These are phyloP conservation scores for Julus scanicus DNA, from an alignment of 2,888 invertebrate genomes.

Conservation along the genomic window DNA sequence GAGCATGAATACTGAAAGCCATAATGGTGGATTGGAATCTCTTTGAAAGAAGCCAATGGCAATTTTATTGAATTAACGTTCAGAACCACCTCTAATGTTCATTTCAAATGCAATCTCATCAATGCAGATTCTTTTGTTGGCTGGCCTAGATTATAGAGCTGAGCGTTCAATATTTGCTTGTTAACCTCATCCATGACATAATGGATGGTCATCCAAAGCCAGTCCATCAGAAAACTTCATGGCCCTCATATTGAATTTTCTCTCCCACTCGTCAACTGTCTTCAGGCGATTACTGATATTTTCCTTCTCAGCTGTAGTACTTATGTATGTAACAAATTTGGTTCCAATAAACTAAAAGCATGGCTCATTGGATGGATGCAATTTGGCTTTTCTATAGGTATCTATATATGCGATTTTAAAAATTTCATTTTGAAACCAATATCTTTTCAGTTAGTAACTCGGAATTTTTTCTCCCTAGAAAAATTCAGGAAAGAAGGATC, in stretches of 20 bases:
- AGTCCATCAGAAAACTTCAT: background rate
- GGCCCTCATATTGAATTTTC: background rate
- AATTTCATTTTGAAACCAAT: no score
- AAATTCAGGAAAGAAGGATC: no score
- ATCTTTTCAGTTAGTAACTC: no score
- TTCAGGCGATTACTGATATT: background rate
- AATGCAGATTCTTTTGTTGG: background rate
- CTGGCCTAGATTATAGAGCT: background rate
- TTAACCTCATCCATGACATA: background rate
- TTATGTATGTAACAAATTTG: background rate
- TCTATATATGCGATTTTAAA: no score
- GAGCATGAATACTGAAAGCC: background rate
- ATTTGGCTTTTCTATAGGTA: background rate
- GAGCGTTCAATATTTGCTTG: background rate
- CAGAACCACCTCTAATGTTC: background rate
- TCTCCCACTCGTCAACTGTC: background rate
- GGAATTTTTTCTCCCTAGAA: no score
- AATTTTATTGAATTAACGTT: background rate
- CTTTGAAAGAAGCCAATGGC: background rate
- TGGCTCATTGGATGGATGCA: background rate
- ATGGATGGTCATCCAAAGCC: background rate
- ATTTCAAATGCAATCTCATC: background rate
- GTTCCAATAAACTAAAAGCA: background rate
- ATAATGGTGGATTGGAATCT: background rate
- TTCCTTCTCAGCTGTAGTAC: background rate